A percentile compares a stretch with the other conserved stretches of the same genome.
These are phyloP conservation scores for Tribolium freemani DNA, from an alignment of 2,888 invertebrate genomes.

Conservation along the genomic window DNA sequence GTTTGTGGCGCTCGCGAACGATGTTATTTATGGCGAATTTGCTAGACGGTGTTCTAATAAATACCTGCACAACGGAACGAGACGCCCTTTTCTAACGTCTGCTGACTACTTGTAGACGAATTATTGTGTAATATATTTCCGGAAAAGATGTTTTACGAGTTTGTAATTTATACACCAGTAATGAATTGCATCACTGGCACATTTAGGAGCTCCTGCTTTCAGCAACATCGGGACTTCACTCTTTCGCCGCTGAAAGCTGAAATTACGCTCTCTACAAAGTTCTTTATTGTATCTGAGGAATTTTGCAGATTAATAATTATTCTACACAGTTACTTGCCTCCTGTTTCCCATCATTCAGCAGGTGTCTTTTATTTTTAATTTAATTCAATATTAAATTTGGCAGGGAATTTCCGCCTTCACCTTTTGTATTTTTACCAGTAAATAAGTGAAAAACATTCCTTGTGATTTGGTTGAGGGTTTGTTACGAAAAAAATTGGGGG, in stretches of 20 bases:
- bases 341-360: not conserved
- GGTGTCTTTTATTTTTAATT: not conserved
- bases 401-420: not conserved
- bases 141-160: constrained; percentile 41
- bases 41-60: constrained; percentile 38
- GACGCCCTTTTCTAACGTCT: constrained; percentile 38
- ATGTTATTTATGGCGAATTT: constrained; percentile 47
- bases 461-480: not conserved
- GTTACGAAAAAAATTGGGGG: not conserved
- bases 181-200: constrained; percentile 39
- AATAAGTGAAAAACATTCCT: too few species aligned
- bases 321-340: not conserved
- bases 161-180: constrained; percentile 41
- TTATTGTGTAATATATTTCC: constrained; percentile 45
- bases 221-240: not conserved
- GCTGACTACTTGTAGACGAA: constrained; percentile 41
- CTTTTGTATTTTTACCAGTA: too few species aligned
- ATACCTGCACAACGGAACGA: constrained; percentile 39
- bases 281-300: not conserved
- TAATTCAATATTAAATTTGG: not conserved
- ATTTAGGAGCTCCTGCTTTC: constrained; percentile 17
- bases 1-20: constrained; percentile 40
- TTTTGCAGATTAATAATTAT: constrained; percentile 4
- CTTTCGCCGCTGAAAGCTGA: not conserved
- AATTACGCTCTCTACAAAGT: constrained; percentile 4